Evolutionary conservation across 2,113 vertebrate species (phyloP), one percentile per base, ranked within the genome.

Genomic region (Eulemur macaco): DNA sequence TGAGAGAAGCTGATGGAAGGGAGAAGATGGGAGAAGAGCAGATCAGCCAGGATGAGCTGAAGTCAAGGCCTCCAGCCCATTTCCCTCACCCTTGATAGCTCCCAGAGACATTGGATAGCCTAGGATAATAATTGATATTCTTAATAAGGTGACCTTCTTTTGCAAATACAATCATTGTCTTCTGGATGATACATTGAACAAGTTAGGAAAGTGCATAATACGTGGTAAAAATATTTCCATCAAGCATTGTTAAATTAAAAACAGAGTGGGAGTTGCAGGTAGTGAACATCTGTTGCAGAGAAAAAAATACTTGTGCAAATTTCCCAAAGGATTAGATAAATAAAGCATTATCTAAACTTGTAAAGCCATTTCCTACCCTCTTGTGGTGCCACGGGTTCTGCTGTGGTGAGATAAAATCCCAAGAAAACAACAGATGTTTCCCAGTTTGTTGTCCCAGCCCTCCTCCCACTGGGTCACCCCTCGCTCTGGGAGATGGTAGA

Each of bases 271-370:
- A 63, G 74, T 71, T 74, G 11, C 80, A 94, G 73, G 60, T 85
- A 92, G 71, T 47, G 42, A 97, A 89, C 87, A 91, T 89, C 93
- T 96, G 93, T 60, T 95, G n/a, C 25, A 37, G 58, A 56, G 63
- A 25, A 45, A 77, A 76, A 91, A 71, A 37, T 3, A n/a, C 8
- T 47, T 54, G 11, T n/a, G 42, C 5, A 39, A 25, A n/a, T 42
- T 47, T 92, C 73, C 88, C 84, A 60, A 58, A 54, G 83, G 87
- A 63, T 54, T 64, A 47, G 45, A 39, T 78, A 92, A 92, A 89
- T 74, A 83, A 91, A 89, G 63, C 27, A 34, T 42, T 60, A 56
- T 58, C 68, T 77, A 78, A 82, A 64, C 21, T 45, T 77, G 12
- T n/a, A n/a, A 73, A 95, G 50, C 45, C 13, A 5, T 74, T 86